phyloP scores from a whole-genome alignment of 1,140 invertebrate genomes.

The Tachypleus tridentatus region DNA sequence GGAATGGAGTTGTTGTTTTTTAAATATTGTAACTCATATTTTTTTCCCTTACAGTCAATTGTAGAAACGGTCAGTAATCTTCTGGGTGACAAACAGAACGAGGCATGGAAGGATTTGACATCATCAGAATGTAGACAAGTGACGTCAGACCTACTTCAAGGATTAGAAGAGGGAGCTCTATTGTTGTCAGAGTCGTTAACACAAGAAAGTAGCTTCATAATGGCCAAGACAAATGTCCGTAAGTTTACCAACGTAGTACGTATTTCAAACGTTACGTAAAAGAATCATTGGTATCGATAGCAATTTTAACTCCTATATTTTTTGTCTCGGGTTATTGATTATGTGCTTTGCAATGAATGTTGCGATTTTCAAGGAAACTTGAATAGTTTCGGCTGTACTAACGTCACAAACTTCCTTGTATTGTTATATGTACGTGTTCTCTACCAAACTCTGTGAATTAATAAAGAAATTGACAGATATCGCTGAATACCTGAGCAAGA shows the following conservation, averaged over 20 bases:
- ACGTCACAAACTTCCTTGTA: no score
- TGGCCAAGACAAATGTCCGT: slow-evolving; percentile 73
- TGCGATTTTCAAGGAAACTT: neutral
- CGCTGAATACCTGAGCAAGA: no score
- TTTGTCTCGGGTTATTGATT: slow-evolving; percentile 5
- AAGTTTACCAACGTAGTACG: slow-evolving; percentile 36
- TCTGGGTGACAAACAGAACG: slow-evolving; percentile 67
- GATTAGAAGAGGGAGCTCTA: slow-evolving; percentile 83
- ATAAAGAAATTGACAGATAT: no score
- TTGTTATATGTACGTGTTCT: no score
- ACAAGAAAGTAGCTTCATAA: slow-evolving; percentile 66
- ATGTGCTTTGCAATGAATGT: slow-evolving; percentile 4
- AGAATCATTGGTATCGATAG: neutral
- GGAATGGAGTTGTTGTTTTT: neutral
- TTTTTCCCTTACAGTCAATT: slow-evolving; percentile 46
- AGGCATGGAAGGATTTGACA: slow-evolving; percentile 71
- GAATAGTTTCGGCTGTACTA: neutral
- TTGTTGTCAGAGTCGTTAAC: slow-evolving; percentile 60
- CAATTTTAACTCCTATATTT: neutral
- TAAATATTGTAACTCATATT: neutral
- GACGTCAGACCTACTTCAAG: slow-evolving; percentile 68
- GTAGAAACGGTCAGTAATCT: slow-evolving; percentile 81
- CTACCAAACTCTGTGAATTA: no score
- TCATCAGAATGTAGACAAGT: slow-evolving; percentile 54
- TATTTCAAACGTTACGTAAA: neutral